These are phyloP conservation scores for Tupiocoris notatus DNA, from an alignment of 2,888 invertebrate species.

Conservation along the genomic window DNA sequence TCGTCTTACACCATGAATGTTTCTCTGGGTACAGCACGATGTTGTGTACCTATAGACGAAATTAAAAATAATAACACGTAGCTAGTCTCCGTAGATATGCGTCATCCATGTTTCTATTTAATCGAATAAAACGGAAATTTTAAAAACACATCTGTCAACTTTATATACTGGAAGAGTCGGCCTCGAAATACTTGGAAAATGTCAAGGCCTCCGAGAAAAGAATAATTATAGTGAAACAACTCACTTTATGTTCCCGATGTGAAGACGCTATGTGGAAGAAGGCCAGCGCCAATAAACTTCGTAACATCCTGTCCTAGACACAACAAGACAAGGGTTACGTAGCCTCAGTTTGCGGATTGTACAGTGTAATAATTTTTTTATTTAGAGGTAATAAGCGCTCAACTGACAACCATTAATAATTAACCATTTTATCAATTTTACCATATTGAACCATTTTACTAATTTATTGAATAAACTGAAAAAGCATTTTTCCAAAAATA, in stretches of 20 bases:
- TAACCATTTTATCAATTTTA: not conserved
- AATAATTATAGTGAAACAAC: too few relatives aligned
- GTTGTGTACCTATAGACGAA: slow-evolving; percentile 61
- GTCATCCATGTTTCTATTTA: too few relatives aligned
- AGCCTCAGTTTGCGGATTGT: not conserved
- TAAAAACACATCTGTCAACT: not conserved
- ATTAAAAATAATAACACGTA: not conserved
- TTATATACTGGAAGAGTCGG: not conserved
- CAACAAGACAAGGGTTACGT: not conserved
- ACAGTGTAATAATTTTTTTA: too few relatives aligned
- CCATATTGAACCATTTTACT: not conserved
- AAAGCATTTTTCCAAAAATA: too few relatives aligned
- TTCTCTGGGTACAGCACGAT: slow-evolving; percentile 68
- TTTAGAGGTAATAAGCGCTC: too few relatives aligned
- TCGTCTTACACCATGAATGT: slow-evolving; percentile 69
- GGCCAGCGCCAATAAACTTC: slow-evolving; percentile 25
- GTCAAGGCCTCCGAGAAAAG: not conserved
- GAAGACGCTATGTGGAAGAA: slow-evolving; percentile 26
- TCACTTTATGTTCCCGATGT: slow-evolving; percentile 34
- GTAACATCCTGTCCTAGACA: slow-evolving; percentile 23
- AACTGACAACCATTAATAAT: not conserved
- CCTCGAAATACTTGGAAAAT: not conserved
- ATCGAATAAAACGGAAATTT: not conserved
- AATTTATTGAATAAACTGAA: not conserved
- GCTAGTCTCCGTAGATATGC: too few relatives aligned